Evolutionary conservation across 2,888 invertebrate genomes (phyloP), one percentile per base, ranked within the genome.

Genomic region (Cyaniris semiargus): DNA sequence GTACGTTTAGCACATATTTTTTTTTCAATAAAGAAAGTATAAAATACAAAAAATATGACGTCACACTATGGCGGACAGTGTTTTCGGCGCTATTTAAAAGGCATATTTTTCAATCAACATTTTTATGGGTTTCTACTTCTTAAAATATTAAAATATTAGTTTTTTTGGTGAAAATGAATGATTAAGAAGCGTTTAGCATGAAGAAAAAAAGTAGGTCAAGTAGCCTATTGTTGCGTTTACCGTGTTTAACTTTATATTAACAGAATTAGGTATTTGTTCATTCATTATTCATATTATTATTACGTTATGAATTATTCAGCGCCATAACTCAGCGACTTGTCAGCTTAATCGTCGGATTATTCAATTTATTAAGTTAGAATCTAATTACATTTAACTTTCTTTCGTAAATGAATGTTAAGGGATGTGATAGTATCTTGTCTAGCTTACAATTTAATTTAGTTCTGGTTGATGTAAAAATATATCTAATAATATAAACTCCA

Each of bases 221-320:
- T n/a, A n/a, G n/a, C n/a, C n/a, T n/a, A n/a, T 13, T 66, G 18
- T 27, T 66, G 27, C 66, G 66, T 27, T 66, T 27, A 18, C 58
- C 60, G 27, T 72, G 27, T 31, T 27, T 31, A 31, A 66, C 18
- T 66, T 66, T 66, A 18, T 66, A 66, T 31, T 66, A 66, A 66
- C 27, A 31, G 15, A 66, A 10, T 60, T 23, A 23, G 5, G 60
- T 60, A 60, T 60, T 58, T 60, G 21, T 60, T 60, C 10, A 60
- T 60, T 60, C 23, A 60, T 23, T 60, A 60, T 60, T 60, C 66
- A 66, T 66, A 66, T 27, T 27, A 66, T 31, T 66, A 66, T 66
- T 27, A 66, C 66, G 21, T 31, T 31, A 66, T 66, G 66, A 66
- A 66, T 66, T 66, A 66, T 66, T 66, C 27, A 66, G 66, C 27